These are phyloP conservation scores for Moxostoma hubbsi DNA, from an alignment of 2,797 vertebrate species.

Conservation along the genomic window DNA sequence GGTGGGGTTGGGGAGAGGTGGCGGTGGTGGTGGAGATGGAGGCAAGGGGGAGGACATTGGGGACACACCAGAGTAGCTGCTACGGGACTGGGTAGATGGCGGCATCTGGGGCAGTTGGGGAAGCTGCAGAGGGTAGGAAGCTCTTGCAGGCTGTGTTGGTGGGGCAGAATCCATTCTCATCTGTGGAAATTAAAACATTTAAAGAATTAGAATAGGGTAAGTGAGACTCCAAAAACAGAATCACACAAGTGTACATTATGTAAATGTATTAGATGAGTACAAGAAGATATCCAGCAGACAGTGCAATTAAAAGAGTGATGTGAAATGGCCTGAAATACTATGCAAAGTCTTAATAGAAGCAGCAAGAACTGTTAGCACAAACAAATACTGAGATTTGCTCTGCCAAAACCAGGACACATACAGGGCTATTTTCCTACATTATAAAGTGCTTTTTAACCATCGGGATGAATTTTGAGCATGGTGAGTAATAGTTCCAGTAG, in stretches of 20 bases:
- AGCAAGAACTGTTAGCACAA: constrained; percentile 3
- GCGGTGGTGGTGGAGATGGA: constrained; percentile 68
- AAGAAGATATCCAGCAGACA: constrained; percentile 13
- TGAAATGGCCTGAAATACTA: neutral
- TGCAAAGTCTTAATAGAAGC: neutral
- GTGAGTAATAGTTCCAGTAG: no score
- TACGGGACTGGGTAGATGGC: constrained; percentile 79
- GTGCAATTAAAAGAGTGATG: constrained; percentile 28
- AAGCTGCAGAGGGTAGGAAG: constrained; percentile 77
- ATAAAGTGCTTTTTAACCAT: no score
- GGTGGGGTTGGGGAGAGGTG: constrained; percentile 56
- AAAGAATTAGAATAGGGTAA: constrained; percentile 4
- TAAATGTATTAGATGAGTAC: neutral
- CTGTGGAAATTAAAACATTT: constrained; percentile 62
- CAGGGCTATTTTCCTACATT: neutral
- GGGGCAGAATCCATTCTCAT: constrained; percentile 76
- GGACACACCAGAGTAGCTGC: constrained; percentile 74
- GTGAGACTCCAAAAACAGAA: neutral
- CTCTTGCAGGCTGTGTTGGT: constrained; percentile 78
- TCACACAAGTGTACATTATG: neutral
- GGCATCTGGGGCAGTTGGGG: constrained; percentile 69
- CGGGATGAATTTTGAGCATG: no score
- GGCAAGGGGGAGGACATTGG: constrained; percentile 72
- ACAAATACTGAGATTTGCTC: constrained; percentile 8
- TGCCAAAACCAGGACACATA: constrained; percentile 11